Conservation (phyloP, 2,797 vertebrate genomes). For the Pteronotus mesoamericanus region DNA sequence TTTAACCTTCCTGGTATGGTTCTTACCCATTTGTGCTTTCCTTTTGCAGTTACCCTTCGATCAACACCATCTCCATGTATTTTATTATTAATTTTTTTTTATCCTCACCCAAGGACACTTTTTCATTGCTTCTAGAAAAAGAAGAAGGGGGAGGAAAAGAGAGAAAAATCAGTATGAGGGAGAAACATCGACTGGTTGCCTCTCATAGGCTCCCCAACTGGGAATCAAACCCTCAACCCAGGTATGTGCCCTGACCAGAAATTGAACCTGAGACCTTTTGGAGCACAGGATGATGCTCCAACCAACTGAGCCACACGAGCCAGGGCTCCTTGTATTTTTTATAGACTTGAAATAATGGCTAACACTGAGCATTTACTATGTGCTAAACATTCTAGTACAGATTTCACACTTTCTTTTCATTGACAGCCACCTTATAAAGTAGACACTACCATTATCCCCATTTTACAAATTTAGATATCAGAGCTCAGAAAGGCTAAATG, state of each 20-base stretch:
- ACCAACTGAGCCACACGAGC: neutral
- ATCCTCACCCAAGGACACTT: neutral
- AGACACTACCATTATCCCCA: neutral
- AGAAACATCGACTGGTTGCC: neutral
- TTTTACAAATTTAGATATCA: neutral
- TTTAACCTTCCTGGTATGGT: neutral
- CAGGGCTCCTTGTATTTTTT: neutral
- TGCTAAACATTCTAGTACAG: neutral
- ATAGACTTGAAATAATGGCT: neutral
- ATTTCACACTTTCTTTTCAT: neutral
- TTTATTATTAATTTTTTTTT: neutral
- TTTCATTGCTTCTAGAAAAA: neutral
- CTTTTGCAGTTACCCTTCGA: neutral
- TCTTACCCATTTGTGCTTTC: neutral
- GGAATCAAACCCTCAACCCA: neutral
- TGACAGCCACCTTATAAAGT: neutral
- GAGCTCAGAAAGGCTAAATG: neutral
- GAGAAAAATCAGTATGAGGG: neutral
- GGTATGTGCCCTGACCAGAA: too few relatives aligned
- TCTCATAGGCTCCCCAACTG: neutral
- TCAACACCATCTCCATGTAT: neutral
- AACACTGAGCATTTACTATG: rapidly evolving
- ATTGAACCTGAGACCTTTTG: neutral
- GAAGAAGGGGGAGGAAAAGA: neutral
- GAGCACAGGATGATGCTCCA: neutral